Percentiles rank a stretch among this genome's conserved stretches.
Conservation (phyloP, 2,797 vertebrate species). For the Parauchenoglanis punctatus region DNA sequence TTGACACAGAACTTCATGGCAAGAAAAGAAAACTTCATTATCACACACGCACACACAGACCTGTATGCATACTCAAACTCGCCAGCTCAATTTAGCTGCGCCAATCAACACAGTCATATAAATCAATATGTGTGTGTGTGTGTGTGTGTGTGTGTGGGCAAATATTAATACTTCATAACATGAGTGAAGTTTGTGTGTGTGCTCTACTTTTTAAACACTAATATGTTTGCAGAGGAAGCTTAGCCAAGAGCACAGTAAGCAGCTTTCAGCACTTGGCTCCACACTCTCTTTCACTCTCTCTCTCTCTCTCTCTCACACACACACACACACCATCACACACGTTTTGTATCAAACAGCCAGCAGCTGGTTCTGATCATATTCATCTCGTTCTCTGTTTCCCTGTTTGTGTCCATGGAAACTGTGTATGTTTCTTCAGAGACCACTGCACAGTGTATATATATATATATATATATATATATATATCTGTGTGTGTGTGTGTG, state of each 20-base stretch:
- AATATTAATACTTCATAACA: neutral
- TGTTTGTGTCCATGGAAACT: slow-evolving; percentile 31
- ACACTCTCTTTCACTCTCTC: neutral
- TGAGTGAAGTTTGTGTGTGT: neutral
- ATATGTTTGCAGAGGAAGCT: slow-evolving; percentile 34
- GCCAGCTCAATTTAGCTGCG: neutral
- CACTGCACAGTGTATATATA: slow-evolving; percentile 59
- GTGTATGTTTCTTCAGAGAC: slow-evolving; percentile 53
- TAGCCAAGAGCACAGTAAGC: slow-evolving; percentile 34
- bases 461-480: slow-evolving; percentile 59
- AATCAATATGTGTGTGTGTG: neutral
- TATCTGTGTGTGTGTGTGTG: slow-evolving; percentile 62
- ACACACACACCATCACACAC: neutral
- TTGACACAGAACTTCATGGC: neutral
- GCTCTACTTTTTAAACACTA: slow-evolving; percentile 27
- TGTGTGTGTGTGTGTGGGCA: neutral
- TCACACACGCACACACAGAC: neutral
- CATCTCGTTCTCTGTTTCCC: slow-evolving; percentile 13
- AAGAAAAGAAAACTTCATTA: neutral
- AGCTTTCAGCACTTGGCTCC: slow-evolving; percentile 27
- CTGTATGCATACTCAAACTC: neutral
- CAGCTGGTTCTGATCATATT: slow-evolving; percentile 52
- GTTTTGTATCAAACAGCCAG: slow-evolving; percentile 47
- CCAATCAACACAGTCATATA: neutral
- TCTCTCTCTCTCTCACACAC: neutral